Percentiles rank a stretch among this genome's conserved stretches.
phyloP scores from a whole-genome alignment of 2,888 invertebrate genomes.

The Calephelis perditalis region DNA sequence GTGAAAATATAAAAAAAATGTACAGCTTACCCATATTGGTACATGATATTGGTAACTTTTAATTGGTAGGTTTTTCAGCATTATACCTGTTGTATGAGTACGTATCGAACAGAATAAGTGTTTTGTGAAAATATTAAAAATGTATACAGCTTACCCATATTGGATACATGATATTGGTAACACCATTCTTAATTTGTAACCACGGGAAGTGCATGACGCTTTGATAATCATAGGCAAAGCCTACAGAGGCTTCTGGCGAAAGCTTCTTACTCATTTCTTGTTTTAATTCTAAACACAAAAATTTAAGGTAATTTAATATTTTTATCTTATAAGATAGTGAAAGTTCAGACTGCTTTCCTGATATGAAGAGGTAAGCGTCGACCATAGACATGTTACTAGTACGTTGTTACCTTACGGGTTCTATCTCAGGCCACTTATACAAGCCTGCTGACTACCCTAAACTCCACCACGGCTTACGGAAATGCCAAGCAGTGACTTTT shows the following conservation, averaged over 20 bases:
- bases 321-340: too few species aligned
- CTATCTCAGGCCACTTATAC: too few species aligned
- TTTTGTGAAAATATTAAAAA: not conserved
- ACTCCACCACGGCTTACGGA: too few species aligned
- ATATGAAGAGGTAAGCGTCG: too few species aligned
- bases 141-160: conserved; percentile 53
- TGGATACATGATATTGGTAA: conserved; percentile 64
- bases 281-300: conserved; percentile 40
- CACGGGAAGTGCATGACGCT: conserved; percentile 72
- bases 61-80: too few species aligned
- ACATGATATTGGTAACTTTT: conserved; percentile 62
- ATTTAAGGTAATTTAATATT: not conserved
- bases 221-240: conserved; percentile 63
- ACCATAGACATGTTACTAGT: too few species aligned
- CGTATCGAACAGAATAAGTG: too few species aligned
- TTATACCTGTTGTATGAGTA: too few species aligned
- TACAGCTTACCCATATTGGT: conserved; percentile 62
- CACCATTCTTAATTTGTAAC: conserved; percentile 62
- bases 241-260: conserved; percentile 54
- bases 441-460: too few species aligned
- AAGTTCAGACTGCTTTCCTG: too few species aligned
- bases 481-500: too few species aligned
- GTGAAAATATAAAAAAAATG: not conserved
- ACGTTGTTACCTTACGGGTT: too few species aligned
- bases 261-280: conserved; percentile 48